Conservation (phyloP, 2,888 invertebrate genomes). For the Drosophila siamana region DNA sequence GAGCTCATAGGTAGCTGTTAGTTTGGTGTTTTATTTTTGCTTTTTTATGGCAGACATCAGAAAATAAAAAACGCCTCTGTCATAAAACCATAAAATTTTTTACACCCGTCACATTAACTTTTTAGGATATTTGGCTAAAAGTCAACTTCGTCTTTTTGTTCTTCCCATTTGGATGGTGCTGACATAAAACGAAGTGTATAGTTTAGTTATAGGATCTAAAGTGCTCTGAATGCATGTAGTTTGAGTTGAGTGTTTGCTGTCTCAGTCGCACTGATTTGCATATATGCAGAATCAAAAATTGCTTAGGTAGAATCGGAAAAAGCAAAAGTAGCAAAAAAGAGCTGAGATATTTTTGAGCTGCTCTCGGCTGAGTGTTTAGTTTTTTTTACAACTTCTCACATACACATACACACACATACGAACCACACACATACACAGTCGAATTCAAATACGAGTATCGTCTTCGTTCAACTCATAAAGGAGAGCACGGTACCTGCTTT, state of each 20-base stretch:
- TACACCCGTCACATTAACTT: constrained; percentile 42
- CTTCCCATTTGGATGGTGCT: constrained; percentile 3
- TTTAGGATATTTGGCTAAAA: constrained; percentile 46
- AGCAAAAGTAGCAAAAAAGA: constrained; percentile 37
- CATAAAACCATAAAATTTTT: constrained; percentile 68
- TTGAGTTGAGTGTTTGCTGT: constrained; percentile 13
- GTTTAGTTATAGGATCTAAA: constrained; percentile 22
- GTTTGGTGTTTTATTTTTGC: constrained; percentile 39
- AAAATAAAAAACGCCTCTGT: constrained; percentile 58
- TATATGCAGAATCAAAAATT: constrained; percentile 54
- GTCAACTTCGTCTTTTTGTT: constrained; percentile 44
- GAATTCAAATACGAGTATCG: neutral
- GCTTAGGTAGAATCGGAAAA: constrained; percentile 55
- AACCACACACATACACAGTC: constrained; percentile 11
- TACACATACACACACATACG: constrained; percentile 21
- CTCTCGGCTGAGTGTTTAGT: constrained; percentile 37
- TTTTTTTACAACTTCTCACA: constrained; percentile 40
- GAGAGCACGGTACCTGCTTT: constrained; percentile 57
- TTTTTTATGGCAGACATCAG: constrained; percentile 51
- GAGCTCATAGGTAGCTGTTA: constrained; percentile 43
- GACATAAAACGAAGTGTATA: constrained; percentile 8
- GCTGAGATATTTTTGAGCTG: constrained; percentile 50
- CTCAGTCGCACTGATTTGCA: constrained; percentile 66
- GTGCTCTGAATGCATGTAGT: neutral
- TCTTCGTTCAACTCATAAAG: constrained; percentile 31